A percentile compares a stretch with the other conserved stretches of the same genome.
phyloP scores from a whole-genome alignment of 2,888 invertebrate species.

The Nomada ferruginata region DNA sequence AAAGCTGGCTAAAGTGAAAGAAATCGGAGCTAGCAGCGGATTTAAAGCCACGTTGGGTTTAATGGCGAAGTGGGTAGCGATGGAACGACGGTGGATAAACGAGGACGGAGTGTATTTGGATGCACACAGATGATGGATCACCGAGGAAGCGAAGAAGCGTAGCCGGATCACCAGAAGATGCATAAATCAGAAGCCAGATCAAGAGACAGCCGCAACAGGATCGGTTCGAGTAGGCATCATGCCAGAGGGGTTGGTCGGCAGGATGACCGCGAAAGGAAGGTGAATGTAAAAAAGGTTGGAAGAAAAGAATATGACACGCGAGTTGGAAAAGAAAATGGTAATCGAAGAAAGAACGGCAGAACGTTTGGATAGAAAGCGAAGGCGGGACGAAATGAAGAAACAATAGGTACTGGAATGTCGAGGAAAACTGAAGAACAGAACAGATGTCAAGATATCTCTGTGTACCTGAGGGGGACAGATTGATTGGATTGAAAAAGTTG shows the following conservation, averaged over 20 bases:
- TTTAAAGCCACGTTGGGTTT: conserved; percentile 1
- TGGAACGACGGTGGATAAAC: not conserved
- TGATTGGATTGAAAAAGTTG: not conserved
- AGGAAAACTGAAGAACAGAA: not conserved
- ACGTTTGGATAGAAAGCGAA: too few species aligned
- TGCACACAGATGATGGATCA: conserved; percentile 5
- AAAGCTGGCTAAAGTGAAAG: conserved; percentile 43
- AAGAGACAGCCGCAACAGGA: conserved; percentile 59
- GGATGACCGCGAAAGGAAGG: conserved; percentile 7
- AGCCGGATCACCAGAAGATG: conserved; percentile 37
- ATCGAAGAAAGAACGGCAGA: not conserved
- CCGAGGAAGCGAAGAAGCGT: conserved; percentile 39
- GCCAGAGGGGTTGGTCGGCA: conserved; percentile 30
- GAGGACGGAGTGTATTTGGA: not conserved
- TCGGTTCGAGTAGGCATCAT: conserved; percentile 44
- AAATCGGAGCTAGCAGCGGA: conserved; percentile 14
- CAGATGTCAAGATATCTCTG: not conserved
- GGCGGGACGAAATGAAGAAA: too few species aligned
- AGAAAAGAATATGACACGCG: not conserved
- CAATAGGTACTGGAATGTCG: too few species aligned
- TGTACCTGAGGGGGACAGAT: not conserved
- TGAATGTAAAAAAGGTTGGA: not conserved
- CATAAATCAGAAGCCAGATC: conserved; percentile 61
- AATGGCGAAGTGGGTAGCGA: not conserved
- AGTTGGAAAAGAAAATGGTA: not conserved